These are phyloP conservation scores for Gallinago undulata DNA, from an alignment of 2,113 vertebrate genomes.

Conservation along the genomic window DNA sequence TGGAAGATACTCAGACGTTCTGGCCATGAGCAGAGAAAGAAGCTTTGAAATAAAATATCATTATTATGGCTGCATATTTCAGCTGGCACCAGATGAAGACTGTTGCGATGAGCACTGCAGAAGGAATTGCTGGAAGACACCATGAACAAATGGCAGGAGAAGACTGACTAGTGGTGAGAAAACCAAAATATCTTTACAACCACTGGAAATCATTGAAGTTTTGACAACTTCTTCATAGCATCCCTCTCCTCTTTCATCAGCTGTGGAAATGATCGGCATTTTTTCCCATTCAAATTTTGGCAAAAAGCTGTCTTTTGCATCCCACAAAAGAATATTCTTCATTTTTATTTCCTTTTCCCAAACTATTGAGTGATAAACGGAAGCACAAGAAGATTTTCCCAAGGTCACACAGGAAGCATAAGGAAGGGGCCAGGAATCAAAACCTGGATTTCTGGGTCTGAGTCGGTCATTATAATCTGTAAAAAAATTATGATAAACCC, in stretches of 20 bases:
- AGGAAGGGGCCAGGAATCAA: not conserved
- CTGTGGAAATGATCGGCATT: not conserved
- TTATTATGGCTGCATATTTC: constrained; percentile 32
- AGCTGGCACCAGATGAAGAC: not conserved
- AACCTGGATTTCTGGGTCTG: not conserved
- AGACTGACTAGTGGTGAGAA: not conserved
- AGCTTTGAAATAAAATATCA: constrained; percentile 39
- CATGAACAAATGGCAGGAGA: not conserved
- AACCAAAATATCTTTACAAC: not conserved
- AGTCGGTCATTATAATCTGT: not conserved
- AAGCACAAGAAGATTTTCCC: not conserved
- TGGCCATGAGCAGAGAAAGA: not conserved
- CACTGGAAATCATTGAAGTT: not conserved
- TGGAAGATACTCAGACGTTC: constrained; percentile 1
- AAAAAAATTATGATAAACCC: not conserved
- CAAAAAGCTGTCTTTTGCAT: not conserved
- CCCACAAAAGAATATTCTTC: not conserved
- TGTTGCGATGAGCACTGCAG: not conserved
- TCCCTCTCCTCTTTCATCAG: not conserved
- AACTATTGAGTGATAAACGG: not conserved
- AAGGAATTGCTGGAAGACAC: constrained; percentile 42
- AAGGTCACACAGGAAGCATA: not conserved
- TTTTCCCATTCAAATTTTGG: not conserved
- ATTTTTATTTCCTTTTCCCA: not conserved
- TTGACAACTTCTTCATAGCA: not conserved